These are phyloP conservation scores for Pongo pygmaeus DNA, from an alignment of 2,113 vertebrate genomes.

Conservation along the genomic window DNA sequence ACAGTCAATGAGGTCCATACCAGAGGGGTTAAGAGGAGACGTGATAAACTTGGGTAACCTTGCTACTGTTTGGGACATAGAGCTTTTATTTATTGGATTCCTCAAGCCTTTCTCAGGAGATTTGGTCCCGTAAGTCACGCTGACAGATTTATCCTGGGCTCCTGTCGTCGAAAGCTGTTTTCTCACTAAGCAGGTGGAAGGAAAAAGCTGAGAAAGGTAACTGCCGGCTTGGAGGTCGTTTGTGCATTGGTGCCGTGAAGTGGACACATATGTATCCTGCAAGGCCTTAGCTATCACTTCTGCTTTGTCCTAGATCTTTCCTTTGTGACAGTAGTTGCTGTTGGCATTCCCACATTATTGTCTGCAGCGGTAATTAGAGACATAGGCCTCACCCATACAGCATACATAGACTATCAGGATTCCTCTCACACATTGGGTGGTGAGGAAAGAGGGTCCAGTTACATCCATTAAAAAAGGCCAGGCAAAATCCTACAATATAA, in stretches of 20 bases:
- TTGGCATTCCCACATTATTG: conserved; percentile 69
- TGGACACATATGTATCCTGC: conserved; percentile 85
- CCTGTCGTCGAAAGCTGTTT: conserved; percentile 83
- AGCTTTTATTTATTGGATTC: conserved; percentile 84
- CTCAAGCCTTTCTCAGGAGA: conserved; percentile 80
- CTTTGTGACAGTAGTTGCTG: conserved; percentile 82
- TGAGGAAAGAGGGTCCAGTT: not conserved
- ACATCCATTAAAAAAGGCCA: not conserved
- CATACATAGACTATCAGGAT: not conserved
- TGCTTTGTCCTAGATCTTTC: conserved; percentile 77
- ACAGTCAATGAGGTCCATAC: conserved; percentile 79
- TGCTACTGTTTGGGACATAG: conserved; percentile 77
- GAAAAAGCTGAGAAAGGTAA: conserved; percentile 83
- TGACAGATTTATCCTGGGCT: conserved; percentile 88
- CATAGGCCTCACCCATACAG: not conserved
- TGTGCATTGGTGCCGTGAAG: conserved; percentile 86
- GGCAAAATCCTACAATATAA: not conserved
- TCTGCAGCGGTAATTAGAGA: conserved; percentile 52
- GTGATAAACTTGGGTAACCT: conserved; percentile 84
- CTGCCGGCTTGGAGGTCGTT: conserved; percentile 85
- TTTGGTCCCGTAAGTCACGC: conserved; percentile 81
- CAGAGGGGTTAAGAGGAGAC: conserved; percentile 84
- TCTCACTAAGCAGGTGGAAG: conserved; percentile 85
- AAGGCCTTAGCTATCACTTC: conserved; percentile 78
- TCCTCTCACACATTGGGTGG: not conserved